Evolutionary conservation across 2,113 vertebrate genomes (phyloP).

Genomic region (Mionectes macconnelli): DNA sequence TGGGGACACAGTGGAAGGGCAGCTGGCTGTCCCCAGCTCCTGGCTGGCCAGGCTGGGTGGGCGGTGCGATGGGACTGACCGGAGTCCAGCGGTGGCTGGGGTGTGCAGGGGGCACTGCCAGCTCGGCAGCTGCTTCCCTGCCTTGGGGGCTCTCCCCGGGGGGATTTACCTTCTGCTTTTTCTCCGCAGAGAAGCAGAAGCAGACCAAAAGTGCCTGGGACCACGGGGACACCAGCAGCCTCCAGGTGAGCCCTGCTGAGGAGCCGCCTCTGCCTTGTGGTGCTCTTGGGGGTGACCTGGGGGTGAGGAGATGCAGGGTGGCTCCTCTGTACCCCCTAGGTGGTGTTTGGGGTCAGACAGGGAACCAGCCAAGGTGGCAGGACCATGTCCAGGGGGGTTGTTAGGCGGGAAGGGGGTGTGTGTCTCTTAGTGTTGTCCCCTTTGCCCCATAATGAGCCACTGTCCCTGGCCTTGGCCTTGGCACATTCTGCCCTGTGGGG

Average conservation of each 20-base stretch:
- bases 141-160: accelerated
- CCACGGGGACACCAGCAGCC: constrained; percentile 85
- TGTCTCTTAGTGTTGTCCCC: background rate
- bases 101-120: background rate
- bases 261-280: background rate
- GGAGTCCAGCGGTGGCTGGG: background rate
- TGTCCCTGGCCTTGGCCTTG: background rate
- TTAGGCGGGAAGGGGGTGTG: accelerated
- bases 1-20: background rate
- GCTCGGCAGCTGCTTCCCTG: background rate
- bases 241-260: constrained; percentile 71
- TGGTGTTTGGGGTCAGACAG: background rate
- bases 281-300: background rate
- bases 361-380: background rate
- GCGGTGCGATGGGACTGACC: background rate
- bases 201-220: constrained; percentile 79
- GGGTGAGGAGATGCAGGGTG: background rate
- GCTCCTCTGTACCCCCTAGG: no score
- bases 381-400: background rate
- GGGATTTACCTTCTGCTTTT: background rate
- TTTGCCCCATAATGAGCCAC: accelerated
- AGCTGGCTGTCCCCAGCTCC: background rate
- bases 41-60: background rate
- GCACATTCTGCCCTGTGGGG: background rate
- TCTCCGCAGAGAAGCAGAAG: constrained; percentile 80